Conservation (phyloP, 2,888 invertebrate species). For the Amorpha juglandis region DNA sequence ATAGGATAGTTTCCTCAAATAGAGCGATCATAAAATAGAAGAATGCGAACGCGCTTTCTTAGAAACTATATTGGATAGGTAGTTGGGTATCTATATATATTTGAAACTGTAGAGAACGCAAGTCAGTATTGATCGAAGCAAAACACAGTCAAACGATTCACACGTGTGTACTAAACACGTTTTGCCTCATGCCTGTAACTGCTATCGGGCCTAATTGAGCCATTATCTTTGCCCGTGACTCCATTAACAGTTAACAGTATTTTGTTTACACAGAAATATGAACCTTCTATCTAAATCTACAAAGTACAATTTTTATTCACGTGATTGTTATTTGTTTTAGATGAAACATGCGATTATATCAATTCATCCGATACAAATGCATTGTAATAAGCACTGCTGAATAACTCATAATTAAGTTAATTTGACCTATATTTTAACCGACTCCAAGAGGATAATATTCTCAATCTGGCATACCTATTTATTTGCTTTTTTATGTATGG, state of each 20-base stretch:
- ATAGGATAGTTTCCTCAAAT: too few relatives aligned
- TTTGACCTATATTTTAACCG: neutral
- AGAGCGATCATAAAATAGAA: too few relatives aligned
- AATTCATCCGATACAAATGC: neutral
- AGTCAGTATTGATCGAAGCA: conserved; percentile 7
- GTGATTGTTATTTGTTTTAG: neutral
- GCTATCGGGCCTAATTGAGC: conserved; percentile 9
- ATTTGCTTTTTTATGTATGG: too few relatives aligned
- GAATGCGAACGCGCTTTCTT: too few relatives aligned
- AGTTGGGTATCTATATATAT: neutral
- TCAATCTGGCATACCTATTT: too few relatives aligned
- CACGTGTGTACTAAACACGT: neutral
- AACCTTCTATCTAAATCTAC: neutral
- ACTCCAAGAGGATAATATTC: too few relatives aligned
- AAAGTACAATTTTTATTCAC: neutral
- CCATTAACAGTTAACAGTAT: neutral
- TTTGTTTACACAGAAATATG: neutral
- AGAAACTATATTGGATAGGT: too few relatives aligned
- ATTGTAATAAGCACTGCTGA: neutral
- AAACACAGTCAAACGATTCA: neutral
- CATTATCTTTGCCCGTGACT: conserved; percentile 1
- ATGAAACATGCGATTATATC: neutral
- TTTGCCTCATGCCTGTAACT: neutral
- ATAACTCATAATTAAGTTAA: conserved; percentile 14
- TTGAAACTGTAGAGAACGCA: neutral